phyloP scores from a whole-genome alignment of 2,888 invertebrate genomes.

The Rambutsinella grinnellia region DNA sequence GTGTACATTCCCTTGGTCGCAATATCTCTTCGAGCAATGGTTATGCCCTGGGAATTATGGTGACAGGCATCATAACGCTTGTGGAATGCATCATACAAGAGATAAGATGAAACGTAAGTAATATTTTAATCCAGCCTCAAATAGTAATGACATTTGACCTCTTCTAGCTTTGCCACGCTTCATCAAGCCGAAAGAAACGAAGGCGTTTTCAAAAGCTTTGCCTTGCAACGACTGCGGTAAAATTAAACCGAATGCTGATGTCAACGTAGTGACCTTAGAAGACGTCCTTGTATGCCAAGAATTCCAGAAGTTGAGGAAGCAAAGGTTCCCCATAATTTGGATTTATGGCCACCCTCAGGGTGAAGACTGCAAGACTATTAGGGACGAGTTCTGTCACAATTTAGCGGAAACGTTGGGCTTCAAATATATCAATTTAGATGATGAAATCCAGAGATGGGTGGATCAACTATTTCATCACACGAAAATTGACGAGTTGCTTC shows the following conservation, averaged over 20 bases:
- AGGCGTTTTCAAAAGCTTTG: neutral
- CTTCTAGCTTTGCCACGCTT: neutral
- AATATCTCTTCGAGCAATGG: conserved; percentile 30
- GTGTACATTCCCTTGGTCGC: conserved; percentile 27
- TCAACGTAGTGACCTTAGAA: neutral
- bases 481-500: neutral
- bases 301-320: conserved; percentile 3
- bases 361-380: neutral
- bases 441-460: conserved; percentile 21
- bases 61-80: no score
- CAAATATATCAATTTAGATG: conserved; percentile 31
- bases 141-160: no score
- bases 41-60: neutral
- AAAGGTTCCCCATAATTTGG: conserved; percentile 34
- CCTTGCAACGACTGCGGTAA: neutral
- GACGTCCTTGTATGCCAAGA: neutral
- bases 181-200: neutral
- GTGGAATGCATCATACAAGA: no score
- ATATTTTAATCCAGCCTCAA: no score
- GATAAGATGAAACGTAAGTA: no score
- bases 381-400: conserved; percentile 14
- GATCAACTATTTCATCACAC: neutral
- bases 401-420: conserved; percentile 18
- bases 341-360: conserved; percentile 36
- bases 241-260: neutral